A percentile compares a stretch with the other conserved stretches of the same genome.
Conservation (phyloP, 2,888 invertebrate genomes). For the Scotopteryx bipunctaria region DNA sequence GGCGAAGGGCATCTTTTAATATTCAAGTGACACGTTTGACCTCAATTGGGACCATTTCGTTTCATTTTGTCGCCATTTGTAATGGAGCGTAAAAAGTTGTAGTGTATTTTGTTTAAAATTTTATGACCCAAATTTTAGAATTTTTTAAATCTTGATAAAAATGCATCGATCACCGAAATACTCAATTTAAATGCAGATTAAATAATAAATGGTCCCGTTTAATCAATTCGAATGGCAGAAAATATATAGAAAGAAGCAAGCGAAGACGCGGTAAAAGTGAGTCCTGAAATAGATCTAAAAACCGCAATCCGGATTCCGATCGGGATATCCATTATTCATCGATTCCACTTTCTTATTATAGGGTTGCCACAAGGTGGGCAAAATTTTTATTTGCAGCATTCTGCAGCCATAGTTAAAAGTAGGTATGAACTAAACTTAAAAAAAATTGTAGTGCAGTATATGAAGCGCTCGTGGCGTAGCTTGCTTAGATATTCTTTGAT, state of each 20-base stretch:
- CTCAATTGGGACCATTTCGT: conserved; percentile 15
- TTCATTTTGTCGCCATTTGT: conserved; percentile 12
- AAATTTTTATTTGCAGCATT: background rate
- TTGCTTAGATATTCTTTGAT: no score
- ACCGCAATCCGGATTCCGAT: conserved; percentile 46
- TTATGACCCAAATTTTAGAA: no score
- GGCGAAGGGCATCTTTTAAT: conserved; percentile 25
- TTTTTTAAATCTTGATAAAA: no score
- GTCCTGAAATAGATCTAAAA: conserved; percentile 44
- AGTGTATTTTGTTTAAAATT: no score
- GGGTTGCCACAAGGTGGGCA: conserved; percentile 30
- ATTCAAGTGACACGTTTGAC: conserved; percentile 20
- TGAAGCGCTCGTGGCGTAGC: no score
- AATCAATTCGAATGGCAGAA: no score
- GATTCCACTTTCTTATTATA: conserved; percentile 53
- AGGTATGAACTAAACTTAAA: background rate
- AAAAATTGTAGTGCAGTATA: background rate
- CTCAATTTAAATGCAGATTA: no score
- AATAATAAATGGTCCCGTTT: no score
- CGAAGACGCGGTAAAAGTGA: conserved; percentile 33
- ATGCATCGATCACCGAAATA: no score
- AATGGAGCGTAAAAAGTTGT: background rate
- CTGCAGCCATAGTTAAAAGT: background rate
- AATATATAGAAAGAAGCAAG: conserved; percentile 1
- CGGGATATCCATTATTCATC: conserved; percentile 59